Base-by-base conservation (phyloP, 1,140 invertebrate genomes). In the Glossosoma conforme region DNA sequence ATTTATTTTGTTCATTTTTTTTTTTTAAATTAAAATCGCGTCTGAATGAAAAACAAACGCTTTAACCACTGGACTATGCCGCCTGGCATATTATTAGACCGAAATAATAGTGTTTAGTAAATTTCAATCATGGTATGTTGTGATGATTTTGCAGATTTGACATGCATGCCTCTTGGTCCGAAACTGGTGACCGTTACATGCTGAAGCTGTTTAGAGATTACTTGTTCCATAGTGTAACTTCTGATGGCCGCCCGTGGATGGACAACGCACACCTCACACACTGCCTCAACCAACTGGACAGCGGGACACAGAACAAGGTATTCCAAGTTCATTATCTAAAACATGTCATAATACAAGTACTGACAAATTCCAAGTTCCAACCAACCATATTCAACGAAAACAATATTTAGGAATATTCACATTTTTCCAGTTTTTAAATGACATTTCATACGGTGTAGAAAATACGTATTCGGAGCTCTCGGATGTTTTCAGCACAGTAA, bases 161-260 rank as follows among this genome's bases (percentile, higher is more conserved):
- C 68, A 74, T 95, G 79, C 95, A 98, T 72, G 81, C 85, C 6
- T 81, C 88, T 17, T 99, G 96, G 96, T 85, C 92, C 35, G 96
- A 99, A 74, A 98, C 94, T 19, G 95, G 95, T 21, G 93, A 97
- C 72, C 81, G 94, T 37, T 99, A 98, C 71, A 90, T 98, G 86
- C 77, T 98, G 68, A 98, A 98, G 77, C 74, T 99, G 62, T 98
- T 98, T 77, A 80, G 96, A 55, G 97, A 98, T 76, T 97, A 96
- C 69, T 73, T 98, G 49, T 98, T 98, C 74, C 96, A 99, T 77
- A 84, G 89, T 65, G 87, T 96, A 28, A 87, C 87, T 24, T 85
- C 89, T 56, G 91, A 95, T 68, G 95, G 94, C 20, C 78, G 86
- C 46, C 94, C 97, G 8, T 98, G 93, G 91, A 67, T 98, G 28